A percentile compares a stretch with the other conserved stretches of the same genome.
Evolutionary conservation across 2,797 vertebrate genomes (phyloP).

Genomic region (Erethizon dorsatum): DNA sequence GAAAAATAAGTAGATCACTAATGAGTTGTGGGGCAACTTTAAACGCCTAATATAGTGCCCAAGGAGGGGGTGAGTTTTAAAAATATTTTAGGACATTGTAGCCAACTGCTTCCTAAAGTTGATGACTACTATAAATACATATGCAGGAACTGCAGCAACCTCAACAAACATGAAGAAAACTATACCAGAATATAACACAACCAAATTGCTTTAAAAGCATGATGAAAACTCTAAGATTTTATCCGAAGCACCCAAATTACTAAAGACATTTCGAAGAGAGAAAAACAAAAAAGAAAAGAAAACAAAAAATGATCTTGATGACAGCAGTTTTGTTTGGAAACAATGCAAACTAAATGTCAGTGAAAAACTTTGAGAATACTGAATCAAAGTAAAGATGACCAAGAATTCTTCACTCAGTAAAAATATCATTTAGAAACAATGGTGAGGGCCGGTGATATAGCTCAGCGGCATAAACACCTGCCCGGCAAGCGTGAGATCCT

Average conservation of each 20-base stretch:
- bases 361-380: not conserved
- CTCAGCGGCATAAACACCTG: too few relatives aligned
- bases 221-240: not conserved
- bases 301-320: not conserved
- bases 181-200: not conserved
- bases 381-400: not conserved
- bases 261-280: not conserved
- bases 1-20: not conserved
- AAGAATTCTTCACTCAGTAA: not conserved
- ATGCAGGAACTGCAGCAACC: not conserved
- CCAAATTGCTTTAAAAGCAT: not conserved
- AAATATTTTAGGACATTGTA: constrained; percentile 21
- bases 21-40: not conserved
- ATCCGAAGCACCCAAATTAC: not conserved
- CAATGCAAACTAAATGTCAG: not conserved
- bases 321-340: constrained; percentile 5
- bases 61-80: not conserved
- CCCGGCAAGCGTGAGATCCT: too few relatives aligned
- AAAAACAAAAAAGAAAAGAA: not conserved
- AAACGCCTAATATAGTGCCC: not conserved
- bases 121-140: not conserved
- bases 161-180: not conserved
- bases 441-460: too few relatives aligned
- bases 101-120: not conserved
- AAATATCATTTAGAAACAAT: not conserved